These are phyloP conservation scores for Dreissena rostriformis DNA, from an alignment of 1,140 invertebrate species.

Conservation along the genomic window DNA sequence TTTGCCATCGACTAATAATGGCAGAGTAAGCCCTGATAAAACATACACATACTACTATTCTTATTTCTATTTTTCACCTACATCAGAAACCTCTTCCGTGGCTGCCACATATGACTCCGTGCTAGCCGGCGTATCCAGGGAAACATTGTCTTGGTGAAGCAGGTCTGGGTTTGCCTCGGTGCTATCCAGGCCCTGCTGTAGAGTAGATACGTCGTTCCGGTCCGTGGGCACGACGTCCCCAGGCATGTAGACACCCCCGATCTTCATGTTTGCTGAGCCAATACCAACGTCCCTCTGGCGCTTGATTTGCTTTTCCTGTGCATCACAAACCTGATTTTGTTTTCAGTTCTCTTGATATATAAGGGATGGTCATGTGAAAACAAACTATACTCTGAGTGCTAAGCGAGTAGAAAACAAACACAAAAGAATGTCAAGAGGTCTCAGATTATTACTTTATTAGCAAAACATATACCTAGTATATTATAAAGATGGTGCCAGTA, in stretches of 20 bases:
- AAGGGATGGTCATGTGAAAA: no score
- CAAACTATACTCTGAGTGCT: no score
- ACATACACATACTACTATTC: no score
- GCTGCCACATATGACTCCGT: conserved; percentile 38
- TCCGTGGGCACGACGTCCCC: conserved; percentile 48
- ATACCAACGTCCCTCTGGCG: conserved; percentile 29
- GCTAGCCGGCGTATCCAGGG: neutral
- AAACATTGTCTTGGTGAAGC: neutral
- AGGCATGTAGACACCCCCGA: conserved; percentile 42
- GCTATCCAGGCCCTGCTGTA: conserved; percentile 17
- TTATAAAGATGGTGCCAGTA: no score
- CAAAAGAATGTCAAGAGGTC: no score
- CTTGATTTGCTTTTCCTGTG: conserved; percentile 36
- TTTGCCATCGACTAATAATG: no score
- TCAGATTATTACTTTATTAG: no score
- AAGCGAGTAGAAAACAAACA: no score
- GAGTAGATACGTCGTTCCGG: conserved; percentile 6
- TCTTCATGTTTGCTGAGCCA: conserved; percentile 31
- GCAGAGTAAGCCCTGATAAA: no score
- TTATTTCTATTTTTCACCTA: neutral
- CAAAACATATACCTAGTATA: no score
- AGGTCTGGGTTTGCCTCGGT: conserved; percentile 17
- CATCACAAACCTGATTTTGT: no score
- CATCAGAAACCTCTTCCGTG: conserved; percentile 39
- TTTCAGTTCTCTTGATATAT: no score